Conservation (phyloP, 2,888 invertebrate genomes). For the Oscheius sp. region DNA sequence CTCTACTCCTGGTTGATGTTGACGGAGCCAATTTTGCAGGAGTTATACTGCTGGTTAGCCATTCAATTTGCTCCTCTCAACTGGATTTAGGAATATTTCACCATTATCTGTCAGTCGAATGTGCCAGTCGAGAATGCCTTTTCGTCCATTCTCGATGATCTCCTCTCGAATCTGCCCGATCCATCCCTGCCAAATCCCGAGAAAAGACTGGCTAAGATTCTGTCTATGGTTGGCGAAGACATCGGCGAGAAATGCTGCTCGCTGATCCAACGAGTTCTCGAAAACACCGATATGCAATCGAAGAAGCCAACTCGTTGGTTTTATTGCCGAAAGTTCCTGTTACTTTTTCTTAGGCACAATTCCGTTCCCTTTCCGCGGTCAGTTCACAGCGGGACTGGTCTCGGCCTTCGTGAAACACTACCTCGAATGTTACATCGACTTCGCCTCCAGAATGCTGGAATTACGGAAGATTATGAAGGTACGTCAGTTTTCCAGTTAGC, state of each 20-base stretch:
- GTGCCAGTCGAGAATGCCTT: not conserved
- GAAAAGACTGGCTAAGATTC: not conserved
- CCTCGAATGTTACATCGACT: not conserved
- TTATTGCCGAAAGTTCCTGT: not conserved
- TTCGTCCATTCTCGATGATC: not conserved
- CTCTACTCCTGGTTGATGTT: slow-evolving; percentile 1
- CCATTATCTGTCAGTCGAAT: not conserved
- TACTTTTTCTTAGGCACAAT: not conserved
- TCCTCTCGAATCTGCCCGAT: slow-evolving; percentile 1
- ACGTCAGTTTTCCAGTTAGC: not conserved
- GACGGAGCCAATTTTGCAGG: slow-evolving; percentile 13
- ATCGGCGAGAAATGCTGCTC: slow-evolving; percentile 3
- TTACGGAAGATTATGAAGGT: slow-evolving; percentile 11
- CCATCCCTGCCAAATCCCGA: not conserved
- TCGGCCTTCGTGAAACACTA: slow-evolving; percentile 11
- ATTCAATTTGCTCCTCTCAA: too few species aligned
- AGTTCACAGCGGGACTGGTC: slow-evolving; percentile 28
- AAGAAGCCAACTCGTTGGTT: not conserved
- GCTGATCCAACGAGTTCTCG: slow-evolving; percentile 1
- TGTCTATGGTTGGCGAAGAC: slow-evolving; percentile 13
- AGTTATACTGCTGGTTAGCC: not conserved
- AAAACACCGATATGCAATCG: not conserved
- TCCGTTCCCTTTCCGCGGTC: slow-evolving; percentile 23
- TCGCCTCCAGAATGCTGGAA: not conserved
- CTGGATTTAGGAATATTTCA: too few species aligned